Percentiles rank a stretch among this genome's conserved stretches.
phyloP scores from a whole-genome alignment of 2,113 vertebrate species.

The Fregata magnificens region DNA sequence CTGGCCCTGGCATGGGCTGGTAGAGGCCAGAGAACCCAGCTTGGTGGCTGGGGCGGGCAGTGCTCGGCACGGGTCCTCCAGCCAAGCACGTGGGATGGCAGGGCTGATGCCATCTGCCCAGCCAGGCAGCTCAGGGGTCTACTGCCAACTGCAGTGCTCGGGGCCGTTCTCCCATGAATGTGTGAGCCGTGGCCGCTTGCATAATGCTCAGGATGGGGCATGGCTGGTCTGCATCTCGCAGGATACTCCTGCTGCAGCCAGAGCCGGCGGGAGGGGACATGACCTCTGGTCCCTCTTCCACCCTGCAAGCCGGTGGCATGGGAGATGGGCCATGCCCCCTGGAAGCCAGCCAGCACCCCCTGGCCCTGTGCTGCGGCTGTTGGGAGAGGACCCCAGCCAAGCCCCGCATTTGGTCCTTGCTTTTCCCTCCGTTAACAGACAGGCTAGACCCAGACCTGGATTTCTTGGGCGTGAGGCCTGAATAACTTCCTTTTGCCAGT shows the following conservation, averaged over 20 bases:
- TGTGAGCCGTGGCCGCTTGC: accelerated
- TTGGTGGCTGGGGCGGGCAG: not conserved
- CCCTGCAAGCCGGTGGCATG: not conserved
- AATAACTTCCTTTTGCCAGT: not conserved
- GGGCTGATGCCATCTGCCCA: not conserved
- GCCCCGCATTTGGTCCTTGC: not conserved
- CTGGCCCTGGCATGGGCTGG: not conserved
- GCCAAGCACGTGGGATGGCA: not conserved
- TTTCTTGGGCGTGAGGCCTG: not conserved
- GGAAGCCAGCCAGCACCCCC: not conserved
- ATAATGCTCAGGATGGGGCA: not conserved
- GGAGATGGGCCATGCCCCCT: not conserved
- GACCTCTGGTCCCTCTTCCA: not conserved
- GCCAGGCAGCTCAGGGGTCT: not conserved
- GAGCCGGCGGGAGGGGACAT: not conserved
- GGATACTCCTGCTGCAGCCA: not conserved
- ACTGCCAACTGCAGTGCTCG: accelerated
- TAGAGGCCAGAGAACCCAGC: not conserved
- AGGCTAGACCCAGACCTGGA: not conserved
- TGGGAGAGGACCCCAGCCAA: not conserved
- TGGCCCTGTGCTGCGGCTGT: not conserved
- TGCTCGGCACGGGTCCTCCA: not conserved
- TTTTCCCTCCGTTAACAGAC: not conserved
- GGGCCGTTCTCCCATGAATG: not conserved
- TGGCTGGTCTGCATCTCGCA: not conserved